Evolutionary conservation across 1,140 invertebrate species (phyloP).

Genomic region (Battus philenor): DNA sequence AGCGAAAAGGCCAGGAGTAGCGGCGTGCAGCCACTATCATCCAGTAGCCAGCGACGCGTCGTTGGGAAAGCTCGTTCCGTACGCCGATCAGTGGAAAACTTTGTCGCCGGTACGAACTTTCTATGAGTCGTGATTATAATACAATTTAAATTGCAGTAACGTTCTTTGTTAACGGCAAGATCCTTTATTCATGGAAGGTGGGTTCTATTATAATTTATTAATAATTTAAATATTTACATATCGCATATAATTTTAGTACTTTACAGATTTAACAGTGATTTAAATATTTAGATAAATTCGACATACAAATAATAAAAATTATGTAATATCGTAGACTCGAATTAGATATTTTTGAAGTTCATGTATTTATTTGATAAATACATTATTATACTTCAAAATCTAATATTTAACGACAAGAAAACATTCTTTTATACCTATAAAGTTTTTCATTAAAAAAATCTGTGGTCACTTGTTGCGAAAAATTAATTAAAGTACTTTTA

Average conservation of each 20-base stretch:
- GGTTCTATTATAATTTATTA: background rate
- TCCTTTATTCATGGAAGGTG: conserved; percentile 4
- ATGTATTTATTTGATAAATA: too few relatives aligned
- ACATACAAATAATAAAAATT: too few relatives aligned
- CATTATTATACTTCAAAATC: too few relatives aligned
- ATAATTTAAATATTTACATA: too few relatives aligned
- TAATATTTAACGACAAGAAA: too few relatives aligned
- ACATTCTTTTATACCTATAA: background rate
- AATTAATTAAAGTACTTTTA: conserved; percentile 5
- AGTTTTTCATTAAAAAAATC: background rate
- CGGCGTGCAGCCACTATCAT: background rate
- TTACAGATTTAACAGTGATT: too few relatives aligned
- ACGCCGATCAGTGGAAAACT: background rate
- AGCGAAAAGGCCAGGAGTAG: too few relatives aligned
- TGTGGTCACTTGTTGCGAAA: background rate
- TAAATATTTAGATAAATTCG: too few relatives aligned
- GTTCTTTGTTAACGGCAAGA: background rate
- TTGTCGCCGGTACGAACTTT: conserved; percentile 3
- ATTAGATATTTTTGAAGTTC: too few relatives aligned
- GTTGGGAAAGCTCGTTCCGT: conserved; percentile 2
- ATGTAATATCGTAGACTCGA: too few relatives aligned
- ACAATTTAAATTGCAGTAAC: conserved; percentile 1
- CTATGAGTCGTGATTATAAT: conserved; percentile 2
- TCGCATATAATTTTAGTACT: too few relatives aligned
- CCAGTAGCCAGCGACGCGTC: conserved; percentile 1